These are phyloP conservation scores for Macropus fuliginosus DNA, from an alignment of 2,797 vertebrate species.

Conservation along the genomic window DNA sequence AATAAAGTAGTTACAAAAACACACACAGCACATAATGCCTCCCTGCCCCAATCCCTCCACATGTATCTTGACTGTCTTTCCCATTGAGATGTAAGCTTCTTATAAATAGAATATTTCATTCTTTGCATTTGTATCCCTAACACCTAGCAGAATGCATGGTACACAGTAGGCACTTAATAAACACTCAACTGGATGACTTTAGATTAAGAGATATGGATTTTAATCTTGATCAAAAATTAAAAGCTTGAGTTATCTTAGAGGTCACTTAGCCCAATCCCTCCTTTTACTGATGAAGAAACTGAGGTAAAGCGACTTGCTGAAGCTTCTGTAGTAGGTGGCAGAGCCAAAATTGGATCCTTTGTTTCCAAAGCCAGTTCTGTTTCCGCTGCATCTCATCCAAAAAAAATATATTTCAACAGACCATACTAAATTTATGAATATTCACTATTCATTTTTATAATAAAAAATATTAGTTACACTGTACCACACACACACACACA, in stretches of 20 bases:
- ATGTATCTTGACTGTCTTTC: not conserved
- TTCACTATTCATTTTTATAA: constrained; percentile 18
- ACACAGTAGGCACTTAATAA: not conserved
- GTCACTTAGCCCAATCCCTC: not conserved
- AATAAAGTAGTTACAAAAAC: too few relatives aligned
- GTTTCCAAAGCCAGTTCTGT: not conserved
- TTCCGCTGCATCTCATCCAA: not conserved
- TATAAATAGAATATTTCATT: not conserved
- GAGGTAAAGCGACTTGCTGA: not conserved
- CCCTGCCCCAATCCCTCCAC: too few relatives aligned
- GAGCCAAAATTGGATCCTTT: not conserved
- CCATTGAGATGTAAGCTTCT: not conserved
- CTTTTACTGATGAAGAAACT: not conserved
- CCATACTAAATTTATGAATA: constrained; percentile 15
- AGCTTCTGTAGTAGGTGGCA: not conserved
- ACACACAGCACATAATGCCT: not conserved
- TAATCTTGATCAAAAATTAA: not conserved
- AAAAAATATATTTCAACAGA: constrained; percentile 36
- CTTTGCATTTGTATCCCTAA: not conserved
- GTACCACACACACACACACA: not conserved
- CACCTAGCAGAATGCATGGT: not conserved
- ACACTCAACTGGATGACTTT: not conserved
- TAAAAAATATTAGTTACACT: constrained; percentile 13
- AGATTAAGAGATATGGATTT: not conserved
- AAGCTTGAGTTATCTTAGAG: not conserved